A percentile compares a stretch with the other conserved stretches of the same genome.
These are phyloP conservation scores for Micropoecilia bifurca DNA, from an alignment of 2,797 vertebrate species.

Conservation along the genomic window DNA sequence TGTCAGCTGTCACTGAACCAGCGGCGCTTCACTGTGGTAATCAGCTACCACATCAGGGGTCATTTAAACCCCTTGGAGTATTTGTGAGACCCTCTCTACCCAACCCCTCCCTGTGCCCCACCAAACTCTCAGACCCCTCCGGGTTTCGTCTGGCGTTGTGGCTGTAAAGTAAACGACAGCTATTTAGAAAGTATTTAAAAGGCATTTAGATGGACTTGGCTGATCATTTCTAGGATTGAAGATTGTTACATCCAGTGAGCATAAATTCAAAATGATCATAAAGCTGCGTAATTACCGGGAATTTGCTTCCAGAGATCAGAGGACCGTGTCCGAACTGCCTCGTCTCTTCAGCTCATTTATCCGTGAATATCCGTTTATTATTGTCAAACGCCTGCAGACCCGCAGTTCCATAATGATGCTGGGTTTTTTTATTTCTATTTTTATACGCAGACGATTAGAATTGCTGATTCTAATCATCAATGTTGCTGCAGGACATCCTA, in stretches of 20 bases:
- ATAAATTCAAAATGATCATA: slow-evolving; percentile 51
- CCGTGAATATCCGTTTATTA: not conserved
- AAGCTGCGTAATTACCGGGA: slow-evolving; percentile 54
- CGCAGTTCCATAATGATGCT: not conserved
- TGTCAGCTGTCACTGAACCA: slow-evolving; percentile 33
- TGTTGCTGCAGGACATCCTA: not conserved
- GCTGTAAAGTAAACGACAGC: not conserved
- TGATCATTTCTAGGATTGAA: slow-evolving; percentile 40
- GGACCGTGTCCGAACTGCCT: slow-evolving; percentile 21
- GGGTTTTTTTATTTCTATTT: not conserved
- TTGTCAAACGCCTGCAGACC: not conserved
- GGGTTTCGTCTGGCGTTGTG: not conserved
- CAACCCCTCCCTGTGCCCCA: not conserved
- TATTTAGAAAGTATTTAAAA: not conserved
- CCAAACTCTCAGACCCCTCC: not conserved
- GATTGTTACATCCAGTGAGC: slow-evolving; percentile 47
- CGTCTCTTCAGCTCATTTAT: slow-evolving; percentile 22
- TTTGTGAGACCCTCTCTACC: slow-evolving; percentile 11
- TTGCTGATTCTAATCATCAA: not conserved
- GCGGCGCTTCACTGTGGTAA: slow-evolving; percentile 35
- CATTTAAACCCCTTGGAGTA: slow-evolving; percentile 46
- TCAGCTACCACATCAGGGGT: slow-evolving; percentile 60
- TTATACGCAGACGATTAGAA: not conserved
- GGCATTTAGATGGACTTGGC: not conserved
- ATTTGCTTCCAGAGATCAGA: slow-evolving; percentile 53